Evolutionary conservation across 64 coral and sea anemone species (phyloP), one percentile per base, ranked within the genome.

Genomic region (Pocillopora damicornis): DNA sequence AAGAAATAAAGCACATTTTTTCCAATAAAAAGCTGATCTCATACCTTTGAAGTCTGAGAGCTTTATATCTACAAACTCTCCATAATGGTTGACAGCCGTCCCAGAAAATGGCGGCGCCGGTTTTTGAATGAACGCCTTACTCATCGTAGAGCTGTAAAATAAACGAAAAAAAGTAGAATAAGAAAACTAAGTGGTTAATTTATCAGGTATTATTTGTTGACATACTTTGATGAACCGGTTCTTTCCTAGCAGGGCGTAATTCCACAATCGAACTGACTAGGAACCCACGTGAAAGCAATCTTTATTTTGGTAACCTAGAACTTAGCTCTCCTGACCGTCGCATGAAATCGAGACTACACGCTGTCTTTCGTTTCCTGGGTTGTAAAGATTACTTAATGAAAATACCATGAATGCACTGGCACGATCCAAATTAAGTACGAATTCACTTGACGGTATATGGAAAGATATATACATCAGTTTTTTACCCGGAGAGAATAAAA

Each of bases 1-100:
- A 26, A 10, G 8, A 38, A 78, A 13, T 78, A 14, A 20, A 78
- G 4, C 15, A 9, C 4, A 78, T 7, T 26, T 17, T 13, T n/a
- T 15, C 20, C 0, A 51, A 59, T 6, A 78, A 42, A 18, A 38
- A 16, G 16, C 13, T 15, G 25, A 11, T 71, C 18, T 79, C 84
- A 65, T 95, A 99, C 97, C 97, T 99, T 95, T 93, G 76, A 91
- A 99, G 75, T 99, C 97, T 2, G 97, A 99, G 7, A 99, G 75
- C 15, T 99, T 99, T 2, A 99, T 6, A 37, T 99, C 93, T 58
- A 91, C 79, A 61, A 99, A 99, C 45, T 95, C 97, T 56, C 97
- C 93, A 34, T 90, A 26, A 6, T 80, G 78, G 82, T 92, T 94
- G 11, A 99, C 93, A 1, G 97, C 97, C 2, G 83, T 99, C 23